Percentiles rank a stretch among this genome's conserved stretches.
These are phyloP conservation scores for Drosophila anomalipes DNA, from an alignment of 2,888 invertebrate species.

Conservation along the genomic window DNA sequence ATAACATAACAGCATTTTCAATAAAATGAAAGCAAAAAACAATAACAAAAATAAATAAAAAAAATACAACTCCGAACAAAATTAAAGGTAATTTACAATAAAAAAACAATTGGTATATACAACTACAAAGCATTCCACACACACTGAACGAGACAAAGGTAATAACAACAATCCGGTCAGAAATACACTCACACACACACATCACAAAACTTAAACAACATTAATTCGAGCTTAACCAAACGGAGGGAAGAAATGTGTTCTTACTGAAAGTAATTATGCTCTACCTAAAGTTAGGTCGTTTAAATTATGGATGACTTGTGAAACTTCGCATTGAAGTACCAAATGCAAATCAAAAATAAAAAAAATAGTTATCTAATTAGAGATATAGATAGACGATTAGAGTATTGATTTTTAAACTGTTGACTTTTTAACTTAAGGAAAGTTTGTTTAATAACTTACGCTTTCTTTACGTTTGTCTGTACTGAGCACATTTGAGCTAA, in stretches of 20 bases:
- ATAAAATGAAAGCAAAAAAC: slow-evolving; percentile 56
- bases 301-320: not conserved
- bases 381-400: not conserved
- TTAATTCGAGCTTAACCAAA: slow-evolving; percentile 13
- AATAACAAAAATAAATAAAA: slow-evolving; percentile 38
- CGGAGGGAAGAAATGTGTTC: not conserved
- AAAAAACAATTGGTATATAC: slow-evolving; percentile 14
- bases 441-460: not conserved
- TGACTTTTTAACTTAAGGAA: not conserved
- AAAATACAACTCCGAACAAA: slow-evolving; percentile 45
- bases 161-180: slow-evolving; percentile 8
- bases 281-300: not conserved
- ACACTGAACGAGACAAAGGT: slow-evolving; percentile 20
- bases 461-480: not conserved
- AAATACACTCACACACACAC: slow-evolving; percentile 7
- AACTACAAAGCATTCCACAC: slow-evolving; percentile 9
- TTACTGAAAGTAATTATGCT: not conserved
- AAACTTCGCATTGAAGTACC: not conserved
- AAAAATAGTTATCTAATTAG: not conserved
- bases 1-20: slow-evolving; percentile 58
- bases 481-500: not conserved
- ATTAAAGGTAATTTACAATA: slow-evolving; percentile 42
- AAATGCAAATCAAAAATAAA: not conserved
- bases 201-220: not conserved
- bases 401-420: not conserved